phyloP scores from a whole-genome alignment of 2,797 vertebrate genomes.

The Rhynchotus rufescens region DNA sequence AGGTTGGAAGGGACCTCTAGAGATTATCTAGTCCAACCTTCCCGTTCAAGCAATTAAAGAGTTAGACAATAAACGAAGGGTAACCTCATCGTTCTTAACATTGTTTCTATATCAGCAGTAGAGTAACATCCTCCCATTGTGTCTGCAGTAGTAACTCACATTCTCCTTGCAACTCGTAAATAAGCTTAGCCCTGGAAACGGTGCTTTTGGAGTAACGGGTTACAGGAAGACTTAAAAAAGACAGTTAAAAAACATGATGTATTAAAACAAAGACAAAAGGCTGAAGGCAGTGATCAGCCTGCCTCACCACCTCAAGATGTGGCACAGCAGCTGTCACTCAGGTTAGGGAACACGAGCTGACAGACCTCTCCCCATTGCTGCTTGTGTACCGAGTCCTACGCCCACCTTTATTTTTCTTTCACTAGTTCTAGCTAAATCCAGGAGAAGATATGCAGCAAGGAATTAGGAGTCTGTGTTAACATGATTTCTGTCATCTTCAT shows the following conservation, averaged over 20 bases:
- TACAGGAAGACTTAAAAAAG: background rate
- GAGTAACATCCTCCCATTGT: background rate
- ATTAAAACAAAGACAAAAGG: background rate
- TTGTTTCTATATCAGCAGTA: background rate
- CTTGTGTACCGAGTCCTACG: background rate
- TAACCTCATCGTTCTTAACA: background rate
- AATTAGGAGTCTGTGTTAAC: constrained; percentile 17
- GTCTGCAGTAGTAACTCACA: background rate
- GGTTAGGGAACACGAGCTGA: background rate
- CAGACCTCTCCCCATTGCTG: background rate
- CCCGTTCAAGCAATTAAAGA: background rate
- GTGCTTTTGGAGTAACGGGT: background rate
- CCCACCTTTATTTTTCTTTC: background rate
- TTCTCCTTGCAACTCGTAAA: background rate
- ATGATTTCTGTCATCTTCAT: constrained; percentile 30
- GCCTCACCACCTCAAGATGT: background rate
- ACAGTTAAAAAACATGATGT: background rate
- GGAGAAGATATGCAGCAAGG: constrained; percentile 30
- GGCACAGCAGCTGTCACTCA: background rate
- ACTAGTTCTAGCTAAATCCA: constrained; percentile 10
- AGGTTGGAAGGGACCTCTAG: no score
- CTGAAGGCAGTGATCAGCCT: background rate
- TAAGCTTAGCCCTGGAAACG: background rate
- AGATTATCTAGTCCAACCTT: no score
- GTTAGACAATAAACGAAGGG: background rate